These are phyloP conservation scores for Osmoderma eremita DNA, from an alignment of 2,888 invertebrate species.

Conservation along the genomic window DNA sequence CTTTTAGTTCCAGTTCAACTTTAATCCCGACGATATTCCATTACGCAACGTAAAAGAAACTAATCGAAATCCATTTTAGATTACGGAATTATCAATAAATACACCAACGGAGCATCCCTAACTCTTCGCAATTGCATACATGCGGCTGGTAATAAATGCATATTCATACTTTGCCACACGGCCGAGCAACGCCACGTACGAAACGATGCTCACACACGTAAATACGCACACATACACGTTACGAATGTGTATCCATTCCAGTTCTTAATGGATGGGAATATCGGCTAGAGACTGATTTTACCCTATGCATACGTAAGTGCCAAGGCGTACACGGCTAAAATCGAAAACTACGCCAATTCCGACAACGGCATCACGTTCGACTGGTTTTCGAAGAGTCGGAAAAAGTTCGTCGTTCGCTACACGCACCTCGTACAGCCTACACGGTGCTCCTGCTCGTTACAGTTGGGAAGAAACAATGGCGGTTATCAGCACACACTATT, in stretches of 20 bases:
- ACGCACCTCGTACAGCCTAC: not conserved
- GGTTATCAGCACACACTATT: conserved; percentile 22
- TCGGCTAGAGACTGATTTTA: conserved; percentile 11
- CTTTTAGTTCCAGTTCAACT: not conserved
- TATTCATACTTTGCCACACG: conserved; percentile 14
- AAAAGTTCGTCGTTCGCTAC: conserved; percentile 7
- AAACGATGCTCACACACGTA: not conserved
- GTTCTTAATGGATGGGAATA: conserved; percentile 27
- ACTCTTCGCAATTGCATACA: not conserved
- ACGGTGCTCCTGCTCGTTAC: not conserved
- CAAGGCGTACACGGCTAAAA: conserved; percentile 22
- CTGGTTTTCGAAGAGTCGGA: conserved; percentile 26
- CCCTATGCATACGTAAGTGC: conserved; percentile 12
- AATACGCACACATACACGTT: not conserved
- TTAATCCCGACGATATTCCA: too few species aligned
- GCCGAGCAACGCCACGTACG: conserved; percentile 6
- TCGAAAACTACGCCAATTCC: conserved; percentile 25
- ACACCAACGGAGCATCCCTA: conserved; percentile 3
- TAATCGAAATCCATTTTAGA: conserved; percentile 8
- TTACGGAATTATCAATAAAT: conserved; percentile 9
- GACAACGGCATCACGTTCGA: conserved; percentile 24
- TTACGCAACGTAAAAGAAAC: not conserved
- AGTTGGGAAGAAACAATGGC: conserved; percentile 26
- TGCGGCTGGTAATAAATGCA: conserved; percentile 12
- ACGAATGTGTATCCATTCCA: conserved; percentile 23